Percentiles rank a stretch among this genome's conserved stretches.
These are phyloP conservation scores for Habrosyne pyritoides DNA, from an alignment of 2,888 invertebrate species.

Conservation along the genomic window DNA sequence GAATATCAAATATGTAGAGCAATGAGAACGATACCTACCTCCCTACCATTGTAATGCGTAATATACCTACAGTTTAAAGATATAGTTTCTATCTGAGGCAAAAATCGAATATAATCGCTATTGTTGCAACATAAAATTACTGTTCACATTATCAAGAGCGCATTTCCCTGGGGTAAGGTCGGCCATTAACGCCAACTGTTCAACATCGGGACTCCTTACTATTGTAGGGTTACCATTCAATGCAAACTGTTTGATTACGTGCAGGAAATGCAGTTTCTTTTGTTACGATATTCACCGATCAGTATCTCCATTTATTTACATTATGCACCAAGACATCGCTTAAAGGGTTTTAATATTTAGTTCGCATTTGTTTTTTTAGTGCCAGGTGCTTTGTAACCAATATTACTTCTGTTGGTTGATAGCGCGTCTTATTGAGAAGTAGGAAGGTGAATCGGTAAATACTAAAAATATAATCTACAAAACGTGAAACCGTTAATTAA, in stretches of 20 bases:
- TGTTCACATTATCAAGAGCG: conserved; percentile 71
- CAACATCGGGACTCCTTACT: conserved; percentile 44
- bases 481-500: too few relatives aligned
- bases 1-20: background rate
- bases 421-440: too few relatives aligned
- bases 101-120: conserved; percentile 48
- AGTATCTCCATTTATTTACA: too few relatives aligned
- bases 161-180: conserved; percentile 75
- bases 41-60: background rate
- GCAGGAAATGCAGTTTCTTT: background rate
- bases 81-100: conserved; percentile 37
- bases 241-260: background rate
- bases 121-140: conserved; percentile 77
- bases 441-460: too few relatives aligned
- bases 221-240: conserved; percentile 16
- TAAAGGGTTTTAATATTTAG: too few relatives aligned
- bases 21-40: background rate
- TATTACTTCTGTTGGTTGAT: too few relatives aligned
- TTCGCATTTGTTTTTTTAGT: too few relatives aligned
- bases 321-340: too few relatives aligned
- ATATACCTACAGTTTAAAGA: conserved; percentile 36
- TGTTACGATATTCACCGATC: too few relatives aligned
- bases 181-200: conserved; percentile 81
- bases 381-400: too few relatives aligned
- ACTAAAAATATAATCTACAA: too few relatives aligned